phyloP scores from a whole-genome alignment of 1,140 invertebrate species.

The Leptonema lineaticorne region DNA sequence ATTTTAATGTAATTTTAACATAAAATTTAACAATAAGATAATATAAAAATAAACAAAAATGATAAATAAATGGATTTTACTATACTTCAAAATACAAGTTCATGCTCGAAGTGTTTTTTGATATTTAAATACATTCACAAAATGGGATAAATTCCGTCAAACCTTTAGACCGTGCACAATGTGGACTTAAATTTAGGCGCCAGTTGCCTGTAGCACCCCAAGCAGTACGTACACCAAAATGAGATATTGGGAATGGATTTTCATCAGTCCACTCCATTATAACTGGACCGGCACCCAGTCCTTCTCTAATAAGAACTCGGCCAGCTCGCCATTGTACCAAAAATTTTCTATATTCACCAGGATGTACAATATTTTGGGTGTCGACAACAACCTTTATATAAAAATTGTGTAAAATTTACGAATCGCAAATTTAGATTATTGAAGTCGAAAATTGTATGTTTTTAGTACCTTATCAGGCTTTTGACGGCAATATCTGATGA shows the following conservation, averaged over 20 bases:
- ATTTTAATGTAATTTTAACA: neutral
- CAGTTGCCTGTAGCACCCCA: conserved; percentile 64
- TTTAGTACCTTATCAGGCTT: conserved; percentile 64
- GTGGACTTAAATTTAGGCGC: conserved; percentile 47
- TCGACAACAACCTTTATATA: conserved; percentile 55
- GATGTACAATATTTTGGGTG: conserved; percentile 57
- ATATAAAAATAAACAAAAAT: too few relatives aligned
- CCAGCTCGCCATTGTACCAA: conserved; percentile 61
- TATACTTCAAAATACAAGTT: too few relatives aligned
- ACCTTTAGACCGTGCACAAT: neutral
- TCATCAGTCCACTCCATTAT: conserved; percentile 61
- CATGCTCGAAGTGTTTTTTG: too few relatives aligned
- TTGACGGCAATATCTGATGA: conserved; percentile 62
- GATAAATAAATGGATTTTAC: too few relatives aligned
- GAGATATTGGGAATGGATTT: conserved; percentile 59
- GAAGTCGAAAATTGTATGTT: conserved; percentile 2
- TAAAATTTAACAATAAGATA: too few relatives aligned
- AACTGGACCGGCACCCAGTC: conserved; percentile 49
- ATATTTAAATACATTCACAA: neutral
- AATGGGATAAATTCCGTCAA: neutral
- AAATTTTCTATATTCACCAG: conserved; percentile 60
- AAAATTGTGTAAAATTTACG: conserved; percentile 6
- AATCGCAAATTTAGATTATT: neutral
- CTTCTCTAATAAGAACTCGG: conserved; percentile 52
- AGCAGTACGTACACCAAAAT: conserved; percentile 63